Conservation (phyloP, 2,888 invertebrate genomes). For the Adelognathus sp. region DNA sequence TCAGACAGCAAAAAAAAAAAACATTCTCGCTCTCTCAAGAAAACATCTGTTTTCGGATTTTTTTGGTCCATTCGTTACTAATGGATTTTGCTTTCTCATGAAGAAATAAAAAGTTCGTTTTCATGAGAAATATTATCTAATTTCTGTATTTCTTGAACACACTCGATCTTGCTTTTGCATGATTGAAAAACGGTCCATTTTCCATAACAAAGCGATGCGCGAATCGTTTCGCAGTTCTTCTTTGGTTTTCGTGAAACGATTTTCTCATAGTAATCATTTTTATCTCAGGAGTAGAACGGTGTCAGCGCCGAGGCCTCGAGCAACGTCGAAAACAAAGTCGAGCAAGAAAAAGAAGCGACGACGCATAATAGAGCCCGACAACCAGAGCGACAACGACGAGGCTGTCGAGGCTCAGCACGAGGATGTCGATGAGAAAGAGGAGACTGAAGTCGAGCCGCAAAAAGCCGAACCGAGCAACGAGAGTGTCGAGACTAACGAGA, state of each 20-base stretch:
- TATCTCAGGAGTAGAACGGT: constrained; percentile 72
- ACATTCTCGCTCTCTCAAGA: background rate
- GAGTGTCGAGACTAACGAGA: constrained; percentile 25
- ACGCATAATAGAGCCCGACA: constrained; percentile 77
- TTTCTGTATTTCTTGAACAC: no score
- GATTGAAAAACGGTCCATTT: no score
- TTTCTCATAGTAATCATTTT: constrained; percentile 2
- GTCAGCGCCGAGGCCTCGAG: constrained; percentile 68
- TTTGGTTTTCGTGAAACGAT: background rate
- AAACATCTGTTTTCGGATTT: no score
- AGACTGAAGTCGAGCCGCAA: constrained; percentile 3
- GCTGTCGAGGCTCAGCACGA: constrained; percentile 70
- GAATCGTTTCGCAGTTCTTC: no score
- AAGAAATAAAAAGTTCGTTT: no score
- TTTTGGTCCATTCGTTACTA: no score
- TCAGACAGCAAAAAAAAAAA: background rate
- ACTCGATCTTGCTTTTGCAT: no score
- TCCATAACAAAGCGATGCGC: no score
- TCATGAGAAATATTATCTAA: no score
- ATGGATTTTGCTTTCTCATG: no score
- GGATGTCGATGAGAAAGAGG: background rate
- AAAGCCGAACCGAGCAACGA: background rate
- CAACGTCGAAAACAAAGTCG: constrained; percentile 76
- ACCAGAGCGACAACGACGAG: constrained; percentile 80
- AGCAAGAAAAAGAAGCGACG: constrained; percentile 81